Percentiles rank a stretch among this genome's conserved stretches.
Conservation (phyloP, 2,797 vertebrate species). For the Gymnopithys bicolor region DNA sequence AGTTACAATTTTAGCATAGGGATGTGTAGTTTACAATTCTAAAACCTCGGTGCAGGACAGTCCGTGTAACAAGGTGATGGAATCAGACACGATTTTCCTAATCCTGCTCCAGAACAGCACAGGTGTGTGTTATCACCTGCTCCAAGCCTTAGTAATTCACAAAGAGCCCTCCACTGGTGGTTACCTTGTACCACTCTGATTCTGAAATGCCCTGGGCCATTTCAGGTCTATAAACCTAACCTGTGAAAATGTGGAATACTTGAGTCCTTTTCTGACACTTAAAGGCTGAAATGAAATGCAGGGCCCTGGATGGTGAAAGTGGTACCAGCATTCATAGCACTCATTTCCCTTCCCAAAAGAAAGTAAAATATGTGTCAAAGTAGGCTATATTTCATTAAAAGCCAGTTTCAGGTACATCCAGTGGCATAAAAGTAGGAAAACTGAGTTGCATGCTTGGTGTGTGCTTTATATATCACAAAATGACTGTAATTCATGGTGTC, state of each 20-base stretch:
- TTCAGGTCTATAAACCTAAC: not conserved
- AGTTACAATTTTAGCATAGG: not conserved
- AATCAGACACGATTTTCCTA: not conserved
- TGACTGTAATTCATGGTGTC: not conserved
- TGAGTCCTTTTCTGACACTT: not conserved
- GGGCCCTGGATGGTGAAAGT: not conserved
- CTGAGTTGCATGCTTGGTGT: not conserved
- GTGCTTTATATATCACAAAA: not conserved
- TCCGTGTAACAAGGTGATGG: not conserved
- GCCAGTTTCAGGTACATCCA: not conserved
- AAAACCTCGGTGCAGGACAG: not conserved
- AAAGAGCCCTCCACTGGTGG: rapidly evolving
- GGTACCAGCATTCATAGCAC: not conserved
- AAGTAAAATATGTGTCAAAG: not conserved
- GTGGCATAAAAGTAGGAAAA: not conserved
- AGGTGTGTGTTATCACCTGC: not conserved
- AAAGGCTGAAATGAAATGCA: not conserved
- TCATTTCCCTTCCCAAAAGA: not conserved
- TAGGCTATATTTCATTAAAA: not conserved
- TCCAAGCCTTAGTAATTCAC: not conserved
- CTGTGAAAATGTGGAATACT: not conserved
- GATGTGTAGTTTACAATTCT: not conserved
- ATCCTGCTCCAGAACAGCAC: not conserved
- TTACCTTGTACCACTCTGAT: not conserved
- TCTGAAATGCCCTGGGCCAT: not conserved